These are phyloP conservation scores for Noctua comes DNA, from an alignment of 2,888 invertebrate genomes.

Conservation along the genomic window DNA sequence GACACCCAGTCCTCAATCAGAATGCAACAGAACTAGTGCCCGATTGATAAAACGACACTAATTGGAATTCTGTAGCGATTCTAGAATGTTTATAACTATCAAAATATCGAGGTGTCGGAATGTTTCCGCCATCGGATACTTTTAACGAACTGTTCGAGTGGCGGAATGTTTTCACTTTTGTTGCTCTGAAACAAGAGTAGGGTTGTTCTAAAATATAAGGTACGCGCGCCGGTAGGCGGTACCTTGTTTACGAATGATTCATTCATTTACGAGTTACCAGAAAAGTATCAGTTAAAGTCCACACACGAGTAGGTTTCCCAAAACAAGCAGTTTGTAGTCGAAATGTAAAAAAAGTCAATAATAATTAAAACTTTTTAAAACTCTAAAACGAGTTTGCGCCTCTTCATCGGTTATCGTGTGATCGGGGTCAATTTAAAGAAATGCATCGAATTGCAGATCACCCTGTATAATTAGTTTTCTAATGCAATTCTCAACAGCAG, in stretches of 20 bases:
- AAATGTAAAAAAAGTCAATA: too few relatives aligned
- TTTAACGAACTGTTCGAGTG: neutral
- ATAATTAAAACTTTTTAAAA: too few relatives aligned
- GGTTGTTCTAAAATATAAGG: too few relatives aligned
- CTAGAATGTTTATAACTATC: conserved; percentile 3
- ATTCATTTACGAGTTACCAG: too few relatives aligned
- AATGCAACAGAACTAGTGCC: neutral
- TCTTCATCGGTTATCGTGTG: neutral
- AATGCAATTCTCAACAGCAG: neutral
- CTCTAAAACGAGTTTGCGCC: too few relatives aligned
- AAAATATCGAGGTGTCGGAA: conserved; percentile 16
- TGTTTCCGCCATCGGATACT: neutral
- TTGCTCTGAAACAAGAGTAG: neutral
- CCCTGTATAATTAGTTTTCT: neutral
- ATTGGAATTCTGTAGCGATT: neutral
- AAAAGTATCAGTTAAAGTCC: too few relatives aligned
- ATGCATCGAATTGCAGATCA: neutral
- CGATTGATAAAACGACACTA: conserved; percentile 4
- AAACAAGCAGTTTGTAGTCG: too few relatives aligned
- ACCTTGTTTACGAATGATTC: too few relatives aligned
- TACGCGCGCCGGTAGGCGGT: too few relatives aligned
- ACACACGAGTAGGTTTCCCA: too few relatives aligned
- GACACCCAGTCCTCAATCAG: neutral
- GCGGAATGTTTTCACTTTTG: conserved; percentile 16
- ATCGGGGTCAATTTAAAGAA: neutral